Base-by-base conservation (phyloP, 2,888 invertebrate species). In the Flexamia atlantica region DNA sequence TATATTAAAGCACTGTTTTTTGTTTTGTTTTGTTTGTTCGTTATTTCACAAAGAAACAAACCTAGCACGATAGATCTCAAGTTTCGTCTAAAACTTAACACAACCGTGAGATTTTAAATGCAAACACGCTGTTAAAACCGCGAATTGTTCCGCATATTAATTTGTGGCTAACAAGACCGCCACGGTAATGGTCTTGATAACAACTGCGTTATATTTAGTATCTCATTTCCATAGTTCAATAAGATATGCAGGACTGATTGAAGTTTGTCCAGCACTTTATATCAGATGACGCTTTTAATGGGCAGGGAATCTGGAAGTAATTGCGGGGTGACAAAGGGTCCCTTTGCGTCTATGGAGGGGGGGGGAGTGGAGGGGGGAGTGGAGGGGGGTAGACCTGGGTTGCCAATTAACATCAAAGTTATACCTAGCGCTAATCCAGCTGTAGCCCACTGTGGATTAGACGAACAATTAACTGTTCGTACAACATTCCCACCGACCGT, bases 231-330 rank as follows among this genome's bases (percentile, higher is more conserved):
- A 57, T 57, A 36, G 3, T 23, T n/a, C 57, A 5, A 23, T 57
- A 57, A 57, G 57, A 57, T 57, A 57, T 57, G 57, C 57, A 57
- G 57, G 57, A 23, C 57, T 57, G 57, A 57, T 57, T 57, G 57
- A 57, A 57, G 57, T 57, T 57, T 57, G 57, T 23, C 57, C 57
- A 57, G 23, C 57, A 57, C 57, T 57, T 57, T 57, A 57, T 57
- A 57, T 57, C 57, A 57, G 57, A 57, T 57, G 57, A 57, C 23
- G 57, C 9, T 57, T 23, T 46, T 57, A 57, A 57, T 57, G 57
- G 23, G 23, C 23, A 23, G 7, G 57, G 57, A 57, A 57, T 57
- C 57, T 57, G 57, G 57, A 4, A 2, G 57, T 57, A 57, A 57
- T 57, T 57, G 57, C 57, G 46, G 57, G 36, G 57, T 17, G 57